Evolutionary conservation across 2,797 vertebrate genomes (phyloP).

Genomic region (Gallinago nigripennis): DNA sequence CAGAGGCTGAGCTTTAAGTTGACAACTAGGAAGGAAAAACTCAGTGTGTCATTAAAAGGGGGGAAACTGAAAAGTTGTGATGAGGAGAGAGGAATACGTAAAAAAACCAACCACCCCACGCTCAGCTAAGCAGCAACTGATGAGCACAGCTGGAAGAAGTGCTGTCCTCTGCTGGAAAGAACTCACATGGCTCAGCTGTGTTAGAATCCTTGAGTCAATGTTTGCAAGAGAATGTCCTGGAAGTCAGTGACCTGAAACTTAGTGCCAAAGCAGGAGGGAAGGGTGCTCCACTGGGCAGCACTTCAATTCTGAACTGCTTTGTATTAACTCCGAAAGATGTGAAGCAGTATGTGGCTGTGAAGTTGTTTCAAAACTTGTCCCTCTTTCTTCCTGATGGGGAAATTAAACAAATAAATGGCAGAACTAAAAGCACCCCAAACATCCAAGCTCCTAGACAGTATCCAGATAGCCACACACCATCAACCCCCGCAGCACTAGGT

Average conservation of each 20-base stretch:
- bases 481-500: not conserved
- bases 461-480: not conserved
- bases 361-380: not conserved
- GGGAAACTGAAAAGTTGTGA: not conserved
- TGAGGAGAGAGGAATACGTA: not conserved
- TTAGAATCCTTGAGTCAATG: rapidly evolving
- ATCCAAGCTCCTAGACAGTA: not conserved
- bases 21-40: not conserved
- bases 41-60: not conserved
- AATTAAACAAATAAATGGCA: not conserved
- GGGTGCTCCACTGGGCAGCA: not conserved
- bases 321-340: not conserved
- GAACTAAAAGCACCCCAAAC: not conserved
- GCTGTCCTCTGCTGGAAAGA: constrained; percentile 8
- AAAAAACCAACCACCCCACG: not conserved
- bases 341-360: not conserved
- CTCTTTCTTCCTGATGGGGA: not conserved
- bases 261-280: not conserved
- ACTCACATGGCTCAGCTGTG: not conserved
- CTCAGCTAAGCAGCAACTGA: not conserved
- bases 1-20: not conserved
- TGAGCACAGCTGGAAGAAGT: not conserved
- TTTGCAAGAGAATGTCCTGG: not conserved
- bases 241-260: not conserved
- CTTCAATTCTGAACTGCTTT: not conserved